Evolutionary conservation across 1,140 invertebrate genomes (phyloP).

Genomic region (Dryas iulia): DNA sequence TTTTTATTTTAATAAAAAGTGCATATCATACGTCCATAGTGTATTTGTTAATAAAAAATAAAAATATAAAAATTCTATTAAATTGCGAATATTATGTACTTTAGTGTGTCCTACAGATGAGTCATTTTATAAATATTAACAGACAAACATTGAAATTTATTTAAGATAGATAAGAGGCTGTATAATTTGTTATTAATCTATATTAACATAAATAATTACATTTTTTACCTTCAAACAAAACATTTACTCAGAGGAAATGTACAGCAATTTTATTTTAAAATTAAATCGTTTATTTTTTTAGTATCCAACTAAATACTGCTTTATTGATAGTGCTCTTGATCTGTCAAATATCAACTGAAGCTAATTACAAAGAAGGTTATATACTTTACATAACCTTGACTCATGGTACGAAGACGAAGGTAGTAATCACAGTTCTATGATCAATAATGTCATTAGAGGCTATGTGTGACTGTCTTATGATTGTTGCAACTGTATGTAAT

Average conservation of each 20-base stretch:
- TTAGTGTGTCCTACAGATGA: no score
- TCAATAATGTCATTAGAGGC: background rate
- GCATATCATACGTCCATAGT: no score
- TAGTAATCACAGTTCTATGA: slow-evolving; percentile 6
- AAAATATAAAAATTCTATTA: no score
- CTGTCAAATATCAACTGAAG: background rate
- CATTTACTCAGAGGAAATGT: background rate
- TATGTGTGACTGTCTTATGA: background rate
- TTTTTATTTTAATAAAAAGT: no score
- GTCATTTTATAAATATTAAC: no score
- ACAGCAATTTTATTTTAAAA: background rate
- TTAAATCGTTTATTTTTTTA: background rate
- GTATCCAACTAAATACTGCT: background rate
- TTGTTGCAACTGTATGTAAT: background rate
- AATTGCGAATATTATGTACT: no score
- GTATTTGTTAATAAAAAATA: no score
- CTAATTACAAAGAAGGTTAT: slow-evolving; percentile 12
- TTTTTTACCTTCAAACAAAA: background rate
- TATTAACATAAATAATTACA: background rate
- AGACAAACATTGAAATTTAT: no score
- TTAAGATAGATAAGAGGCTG: background rate
- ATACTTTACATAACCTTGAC: slow-evolving; percentile 4
- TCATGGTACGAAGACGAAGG: background rate
- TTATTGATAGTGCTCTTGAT: background rate
- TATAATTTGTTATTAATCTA: background rate